Percentiles rank a stretch among this genome's conserved stretches.
phyloP scores from a whole-genome alignment of 2,888 invertebrate species.

The Proisotoma minuta region DNA sequence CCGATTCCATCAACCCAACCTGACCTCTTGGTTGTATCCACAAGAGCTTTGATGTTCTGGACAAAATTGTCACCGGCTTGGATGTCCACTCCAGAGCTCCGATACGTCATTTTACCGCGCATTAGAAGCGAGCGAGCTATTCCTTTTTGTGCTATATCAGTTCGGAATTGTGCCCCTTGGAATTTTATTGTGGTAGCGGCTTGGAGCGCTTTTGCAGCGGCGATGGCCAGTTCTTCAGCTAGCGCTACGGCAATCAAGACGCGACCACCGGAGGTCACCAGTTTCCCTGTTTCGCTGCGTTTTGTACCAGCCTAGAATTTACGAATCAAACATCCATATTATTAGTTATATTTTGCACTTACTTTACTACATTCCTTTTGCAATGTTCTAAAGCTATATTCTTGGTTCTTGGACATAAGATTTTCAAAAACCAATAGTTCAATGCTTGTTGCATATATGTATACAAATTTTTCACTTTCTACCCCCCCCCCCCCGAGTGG shows the following conservation, averaged over 20 bases:
- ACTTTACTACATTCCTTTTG: too few species aligned
- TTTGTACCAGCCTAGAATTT: slow-evolving; percentile 80
- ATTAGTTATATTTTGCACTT: too few species aligned
- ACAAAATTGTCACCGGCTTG: slow-evolving; percentile 84
- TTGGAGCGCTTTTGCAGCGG: slow-evolving; percentile 67
- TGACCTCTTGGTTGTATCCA: slow-evolving; percentile 68
- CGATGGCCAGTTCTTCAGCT: slow-evolving; percentile 62
- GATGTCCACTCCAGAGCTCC: slow-evolving; percentile 88
- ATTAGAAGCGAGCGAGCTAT: slow-evolving; percentile 54
- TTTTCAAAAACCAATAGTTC: too few species aligned
- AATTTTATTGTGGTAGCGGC: slow-evolving; percentile 72
- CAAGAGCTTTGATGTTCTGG: slow-evolving; percentile 71
- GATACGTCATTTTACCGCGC: slow-evolving; percentile 72
- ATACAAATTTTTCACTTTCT: too few species aligned
- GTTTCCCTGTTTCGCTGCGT: slow-evolving; percentile 57
- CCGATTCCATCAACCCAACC: slow-evolving; percentile 81
- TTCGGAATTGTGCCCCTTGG: slow-evolving; percentile 78
- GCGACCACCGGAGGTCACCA: slow-evolving; percentile 79
- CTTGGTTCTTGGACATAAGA: too few species aligned
- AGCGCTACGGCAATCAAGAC: slow-evolving; percentile 76
- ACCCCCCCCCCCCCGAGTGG: too few species aligned
- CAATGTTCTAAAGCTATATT: too few species aligned
- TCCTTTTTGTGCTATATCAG: slow-evolving; percentile 66
- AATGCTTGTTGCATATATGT: too few species aligned
- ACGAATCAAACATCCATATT: too few species aligned